Base-by-base conservation (phyloP, 1,140 invertebrate genomes). In the Dendroctonus valens region DNA sequence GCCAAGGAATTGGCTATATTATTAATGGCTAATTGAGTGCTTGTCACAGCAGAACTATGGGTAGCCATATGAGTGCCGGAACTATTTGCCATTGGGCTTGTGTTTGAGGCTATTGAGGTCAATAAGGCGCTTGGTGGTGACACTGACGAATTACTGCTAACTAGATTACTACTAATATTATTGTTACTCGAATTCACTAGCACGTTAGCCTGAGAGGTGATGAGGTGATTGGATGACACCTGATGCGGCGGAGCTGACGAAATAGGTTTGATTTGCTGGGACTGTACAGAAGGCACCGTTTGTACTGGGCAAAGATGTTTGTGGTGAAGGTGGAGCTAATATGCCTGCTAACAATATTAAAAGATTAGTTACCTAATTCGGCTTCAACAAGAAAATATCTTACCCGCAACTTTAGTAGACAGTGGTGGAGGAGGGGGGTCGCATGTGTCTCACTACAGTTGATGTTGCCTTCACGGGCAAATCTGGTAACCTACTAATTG, bases 71-170 rank as follows among this genome's bases (percentile, higher is more conserved):
- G 38, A 61, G 39, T 54, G 7, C n/a, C 11, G 41, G 53, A 38
- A n/a, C 15, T 53, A 38, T 26, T 66, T 37, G 39, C 8, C 26
- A 37, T 11, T 38, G 12, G 12, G 51, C 11, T 57, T 26, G 7
- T 55, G 37, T 49, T 69, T 59, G 59, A 57, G 52, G 50, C 44
- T 61, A 65, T 42, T 58, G 66, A 59, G 65, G 55, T 67, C 38
- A 50, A 54, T 73, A 74, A 74, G 73, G 73, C 73, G 73, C 73
- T 73, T 74, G 70, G 60, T 67, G 72, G 69, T 72, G 70, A 70
- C 54, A 61, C 61, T 51, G 40, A 57, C 44, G 48, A 38, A 58
- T 46, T 69, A 59, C 63, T 59, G 46, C 58, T 65, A 65, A 65
- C 48, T 48, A 42, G 65, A 70, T 52, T 67, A 58, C 12, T 67